Percentiles rank a stretch among this genome's conserved stretches.
These are phyloP conservation scores for Coluber constrictor DNA, from an alignment of 2,797 vertebrate species.

Conservation along the genomic window DNA sequence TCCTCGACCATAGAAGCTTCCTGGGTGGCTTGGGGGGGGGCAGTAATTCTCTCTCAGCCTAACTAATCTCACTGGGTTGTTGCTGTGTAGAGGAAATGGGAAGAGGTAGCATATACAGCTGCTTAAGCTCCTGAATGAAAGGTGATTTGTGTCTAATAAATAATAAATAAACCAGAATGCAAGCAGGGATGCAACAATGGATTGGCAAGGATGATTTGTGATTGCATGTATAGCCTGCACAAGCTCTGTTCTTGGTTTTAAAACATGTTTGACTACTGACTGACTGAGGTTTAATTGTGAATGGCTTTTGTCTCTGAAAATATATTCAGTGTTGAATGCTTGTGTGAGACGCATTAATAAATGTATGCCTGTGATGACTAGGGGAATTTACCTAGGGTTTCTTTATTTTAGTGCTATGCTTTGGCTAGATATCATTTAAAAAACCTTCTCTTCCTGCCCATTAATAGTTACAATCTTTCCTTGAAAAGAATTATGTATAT, in stretches of 20 bases:
- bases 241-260: neutral
- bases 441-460: constrained; percentile 1
- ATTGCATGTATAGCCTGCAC: neutral
- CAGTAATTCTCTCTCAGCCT: neutral
- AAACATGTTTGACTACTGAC: neutral
- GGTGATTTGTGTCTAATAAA: neutral
- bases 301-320: neutral
- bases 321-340: neutral
- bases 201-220: neutral
- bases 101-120: neutral
- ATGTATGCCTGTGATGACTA: neutral
- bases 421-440: neutral
- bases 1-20: neutral
- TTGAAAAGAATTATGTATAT: constrained; percentile 16
- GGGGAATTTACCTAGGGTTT: neutral
- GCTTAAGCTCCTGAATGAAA: neutral
- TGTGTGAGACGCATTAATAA: neutral
- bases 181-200: no score
- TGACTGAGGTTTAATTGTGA: neutral
- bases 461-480: neutral
- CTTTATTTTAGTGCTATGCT: neutral
- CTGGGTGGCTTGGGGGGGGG: neutral
- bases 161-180: neutral
- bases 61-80: neutral
- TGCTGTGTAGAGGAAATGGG: neutral